Evolutionary conservation across 1,140 invertebrate genomes (phyloP), one percentile per base, ranked within the genome.

Genomic region (Drosophila azteca): DNA sequence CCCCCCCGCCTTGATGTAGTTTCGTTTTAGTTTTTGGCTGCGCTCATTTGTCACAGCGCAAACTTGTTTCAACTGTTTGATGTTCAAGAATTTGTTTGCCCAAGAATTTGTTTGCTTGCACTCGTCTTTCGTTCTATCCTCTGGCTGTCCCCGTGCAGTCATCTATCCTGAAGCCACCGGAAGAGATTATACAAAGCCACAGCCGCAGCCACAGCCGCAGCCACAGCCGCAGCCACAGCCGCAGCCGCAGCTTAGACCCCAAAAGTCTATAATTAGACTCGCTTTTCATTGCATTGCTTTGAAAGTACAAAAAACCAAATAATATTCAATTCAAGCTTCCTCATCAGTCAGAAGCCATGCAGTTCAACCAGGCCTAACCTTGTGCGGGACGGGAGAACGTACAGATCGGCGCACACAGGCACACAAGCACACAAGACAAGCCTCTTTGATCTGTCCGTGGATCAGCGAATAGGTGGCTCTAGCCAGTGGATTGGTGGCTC

Each of bases 11-110:
- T 43, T 46, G 59, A 60, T 58, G 39, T 53, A 49, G 60, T 66
- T 77, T 67, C 81, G 77, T 79, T 84, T 78, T 60, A 31, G 44
- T 63, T 46, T 77, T 57, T 58, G 46, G 58, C 75, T 57, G 52
- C 48, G 55, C 69, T 75, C 59, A 52, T 83, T 82, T 82, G 79
- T 82, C 79, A 83, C 79, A 79, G 31, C 54, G 26, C 35, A 74
- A 78, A 82, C 78, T 82, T 55, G 79, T 78, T 82, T 82, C 74
- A 52, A 69, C 13, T 58, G 58, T 69, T 54, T 35, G 26, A 81
- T 59, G 66, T 75, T 48, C 3, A 67, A 66, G 65, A 71, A 80
- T 82, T 81, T 77, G 67, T 61, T 59, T 53, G 35, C 35, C 35
- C n/a, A n/a, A n/a, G n/a, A 49, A 70, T 0, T 3, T 31, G n/a